phyloP scores from a whole-genome alignment of 2,113 vertebrate genomes.

The Hemiscyllium ocellatum region DNA sequence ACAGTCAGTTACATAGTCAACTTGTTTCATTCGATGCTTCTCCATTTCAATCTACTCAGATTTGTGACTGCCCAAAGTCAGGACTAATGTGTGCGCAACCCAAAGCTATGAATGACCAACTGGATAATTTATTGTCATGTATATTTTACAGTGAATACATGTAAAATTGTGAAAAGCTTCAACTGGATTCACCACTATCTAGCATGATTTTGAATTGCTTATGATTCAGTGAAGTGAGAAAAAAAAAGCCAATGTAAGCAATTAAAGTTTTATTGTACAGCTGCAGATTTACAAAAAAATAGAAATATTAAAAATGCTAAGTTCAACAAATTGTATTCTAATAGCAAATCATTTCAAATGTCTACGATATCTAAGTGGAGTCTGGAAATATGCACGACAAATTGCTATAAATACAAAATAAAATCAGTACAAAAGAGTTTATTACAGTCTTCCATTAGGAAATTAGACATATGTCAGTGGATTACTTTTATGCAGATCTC shows the following conservation, averaged over 20 bases:
- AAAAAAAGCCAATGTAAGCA: neutral
- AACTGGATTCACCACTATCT: too few species aligned
- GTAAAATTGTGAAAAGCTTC: too few species aligned
- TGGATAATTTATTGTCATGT: too few species aligned
- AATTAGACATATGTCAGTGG: neutral
- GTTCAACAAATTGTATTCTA: slow-evolving; percentile 26
- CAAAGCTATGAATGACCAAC: neutral
- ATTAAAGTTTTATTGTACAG: slow-evolving; percentile 18
- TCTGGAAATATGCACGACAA: neutral
- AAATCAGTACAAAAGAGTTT: slow-evolving; percentile 7
- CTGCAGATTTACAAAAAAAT: slow-evolving; percentile 32
- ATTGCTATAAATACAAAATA: neutral
- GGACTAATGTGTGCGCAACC: neutral
- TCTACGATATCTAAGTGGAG: neutral
- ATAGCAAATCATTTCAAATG: neutral
- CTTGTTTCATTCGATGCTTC: neutral
- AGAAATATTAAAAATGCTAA: neutral
- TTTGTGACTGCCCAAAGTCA: neutral
- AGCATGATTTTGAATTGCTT: too few species aligned
- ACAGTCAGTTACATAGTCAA: neutral
- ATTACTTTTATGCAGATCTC: slow-evolving; percentile 20
- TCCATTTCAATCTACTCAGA: slow-evolving; percentile 4
- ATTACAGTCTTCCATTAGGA: neutral
- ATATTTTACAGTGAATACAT: too few species aligned
- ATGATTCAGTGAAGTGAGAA: neutral